phyloP scores from a whole-genome alignment of 2,797 vertebrate genomes.

The Poeciliopsis infans region DNA sequence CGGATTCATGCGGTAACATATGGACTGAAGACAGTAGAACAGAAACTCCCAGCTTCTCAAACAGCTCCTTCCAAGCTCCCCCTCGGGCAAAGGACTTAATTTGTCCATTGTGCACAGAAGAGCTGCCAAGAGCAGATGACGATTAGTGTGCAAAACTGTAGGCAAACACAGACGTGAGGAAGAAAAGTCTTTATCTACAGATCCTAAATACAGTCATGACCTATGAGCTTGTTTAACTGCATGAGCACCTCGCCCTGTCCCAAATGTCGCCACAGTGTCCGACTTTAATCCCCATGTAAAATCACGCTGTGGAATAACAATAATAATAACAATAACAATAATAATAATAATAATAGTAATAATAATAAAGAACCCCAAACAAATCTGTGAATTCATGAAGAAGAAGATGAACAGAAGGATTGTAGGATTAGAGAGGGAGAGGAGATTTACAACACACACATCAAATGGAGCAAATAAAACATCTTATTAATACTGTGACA shows the following conservation, averaged over 20 bases:
- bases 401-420: conserved; percentile 80
- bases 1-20: conserved; percentile 36
- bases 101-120: conserved; percentile 40
- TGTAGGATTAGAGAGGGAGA: conserved; percentile 71
- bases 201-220: conserved; percentile 26
- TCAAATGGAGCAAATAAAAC: conserved; percentile 79
- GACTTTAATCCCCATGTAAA: conserved; percentile 68
- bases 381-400: conserved; percentile 77
- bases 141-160: conserved; percentile 43
- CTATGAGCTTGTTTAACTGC: conserved; percentile 30
- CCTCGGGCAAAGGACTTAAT: conserved; percentile 42
- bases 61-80: conserved; percentile 55
- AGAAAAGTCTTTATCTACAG: conserved; percentile 32
- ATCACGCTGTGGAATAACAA: conserved; percentile 47
- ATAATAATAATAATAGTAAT: neutral
- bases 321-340: neutral
- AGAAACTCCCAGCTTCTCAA: conserved; percentile 54
- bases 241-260: conserved; percentile 24
- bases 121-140: conserved; percentile 47
- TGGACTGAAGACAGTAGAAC: conserved; percentile 35
- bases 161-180: conserved; percentile 19
- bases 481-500: conserved; percentile 79
- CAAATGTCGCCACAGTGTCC: conserved; percentile 55
- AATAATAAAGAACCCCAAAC: conserved; percentile 59
- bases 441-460: conserved; percentile 75